A percentile compares a stretch with the other conserved stretches of the same genome.
These are phyloP conservation scores for Argentina silus DNA, from an alignment of 2,797 vertebrate genomes.

Conservation along the genomic window DNA sequence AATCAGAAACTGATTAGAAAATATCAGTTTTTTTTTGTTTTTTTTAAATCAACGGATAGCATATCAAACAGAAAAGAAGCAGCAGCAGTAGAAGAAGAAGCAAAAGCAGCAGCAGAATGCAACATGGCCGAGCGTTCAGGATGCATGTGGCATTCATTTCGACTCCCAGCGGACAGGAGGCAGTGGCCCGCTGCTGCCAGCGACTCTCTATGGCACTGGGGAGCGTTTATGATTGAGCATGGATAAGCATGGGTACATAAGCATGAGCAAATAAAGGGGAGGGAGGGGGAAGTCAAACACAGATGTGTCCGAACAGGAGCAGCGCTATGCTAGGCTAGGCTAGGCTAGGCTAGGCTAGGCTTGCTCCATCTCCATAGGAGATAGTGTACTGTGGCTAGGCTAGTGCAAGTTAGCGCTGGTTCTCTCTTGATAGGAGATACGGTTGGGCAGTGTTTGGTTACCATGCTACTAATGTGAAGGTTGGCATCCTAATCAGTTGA, in stretches of 20 bases:
- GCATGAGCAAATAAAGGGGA: slow-evolving; percentile 3
- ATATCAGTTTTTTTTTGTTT: slow-evolving; percentile 56
- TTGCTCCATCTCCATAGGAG: too few species aligned
- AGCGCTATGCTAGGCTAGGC: not conserved
- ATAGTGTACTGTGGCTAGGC: too few species aligned
- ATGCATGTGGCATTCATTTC: slow-evolving; percentile 65
- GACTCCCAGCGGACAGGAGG: slow-evolving; percentile 71
- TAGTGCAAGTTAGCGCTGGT: too few species aligned
- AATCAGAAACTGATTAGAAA: slow-evolving; percentile 73
- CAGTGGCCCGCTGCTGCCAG: slow-evolving; percentile 58
- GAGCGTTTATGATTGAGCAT: slow-evolving; percentile 52
- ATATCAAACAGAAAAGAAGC: slow-evolving; percentile 68
- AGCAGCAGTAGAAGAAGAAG: slow-evolving; percentile 68
- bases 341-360: too few species aligned
- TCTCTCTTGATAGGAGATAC: slow-evolving; percentile 12
- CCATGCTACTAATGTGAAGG: slow-evolving; percentile 28
- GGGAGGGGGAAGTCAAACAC: not conserved
- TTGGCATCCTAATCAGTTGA: slow-evolving; percentile 6
- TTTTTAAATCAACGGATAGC: too few species aligned
- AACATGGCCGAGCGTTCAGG: slow-evolving; percentile 75
- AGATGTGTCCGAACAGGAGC: not conserved
- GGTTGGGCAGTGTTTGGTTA: slow-evolving; percentile 25
- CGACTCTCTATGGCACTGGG: slow-evolving; percentile 45
- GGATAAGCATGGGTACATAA: slow-evolving; percentile 12
- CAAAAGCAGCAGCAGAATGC: slow-evolving; percentile 75